Conservation (phyloP, 2,113 vertebrate species). For the Nanorana parkeri region DNA sequence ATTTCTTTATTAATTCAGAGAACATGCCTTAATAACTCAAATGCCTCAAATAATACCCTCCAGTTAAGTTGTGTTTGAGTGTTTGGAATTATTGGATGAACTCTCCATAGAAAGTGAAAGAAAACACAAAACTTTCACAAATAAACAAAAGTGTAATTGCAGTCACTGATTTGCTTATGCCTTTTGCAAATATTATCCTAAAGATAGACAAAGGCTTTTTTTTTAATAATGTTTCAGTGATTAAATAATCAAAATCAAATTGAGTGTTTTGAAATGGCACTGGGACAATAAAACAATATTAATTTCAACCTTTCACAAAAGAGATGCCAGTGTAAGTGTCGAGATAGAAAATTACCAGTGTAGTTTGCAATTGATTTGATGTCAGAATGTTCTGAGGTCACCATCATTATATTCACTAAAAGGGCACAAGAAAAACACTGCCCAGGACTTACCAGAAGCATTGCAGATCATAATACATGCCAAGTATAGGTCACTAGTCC, state of each 20-base stretch:
- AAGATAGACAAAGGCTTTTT: constrained; percentile 19
- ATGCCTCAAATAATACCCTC: too few species aligned
- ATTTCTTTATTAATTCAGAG: too few species aligned
- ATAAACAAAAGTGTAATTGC: neutral
- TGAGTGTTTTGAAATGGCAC: constrained; percentile 45
- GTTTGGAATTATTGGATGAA: too few species aligned
- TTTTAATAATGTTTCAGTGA: constrained; percentile 44
- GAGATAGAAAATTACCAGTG: constrained; percentile 56
- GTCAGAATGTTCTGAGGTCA: constrained; percentile 55
- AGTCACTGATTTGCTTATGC: neutral
- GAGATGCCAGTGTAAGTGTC: constrained; percentile 49
- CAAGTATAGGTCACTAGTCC: constrained; percentile 33
- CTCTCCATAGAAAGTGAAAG: neutral
- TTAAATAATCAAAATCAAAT: constrained; percentile 53
- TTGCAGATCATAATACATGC: neutral
- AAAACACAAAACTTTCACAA: neutral
- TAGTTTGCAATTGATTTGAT: constrained; percentile 56
- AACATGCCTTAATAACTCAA: too few species aligned
- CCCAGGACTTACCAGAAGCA: neutral
- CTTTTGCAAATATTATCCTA: constrained; percentile 27
- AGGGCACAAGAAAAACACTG: constrained; percentile 42
- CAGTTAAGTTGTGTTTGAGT: too few species aligned
- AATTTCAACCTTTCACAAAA: constrained; percentile 50
- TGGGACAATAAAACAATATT: constrained; percentile 48
- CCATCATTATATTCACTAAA: constrained; percentile 53